Base-by-base conservation (phyloP, 2,797 vertebrate genomes). In the Poecile montanus region DNA sequence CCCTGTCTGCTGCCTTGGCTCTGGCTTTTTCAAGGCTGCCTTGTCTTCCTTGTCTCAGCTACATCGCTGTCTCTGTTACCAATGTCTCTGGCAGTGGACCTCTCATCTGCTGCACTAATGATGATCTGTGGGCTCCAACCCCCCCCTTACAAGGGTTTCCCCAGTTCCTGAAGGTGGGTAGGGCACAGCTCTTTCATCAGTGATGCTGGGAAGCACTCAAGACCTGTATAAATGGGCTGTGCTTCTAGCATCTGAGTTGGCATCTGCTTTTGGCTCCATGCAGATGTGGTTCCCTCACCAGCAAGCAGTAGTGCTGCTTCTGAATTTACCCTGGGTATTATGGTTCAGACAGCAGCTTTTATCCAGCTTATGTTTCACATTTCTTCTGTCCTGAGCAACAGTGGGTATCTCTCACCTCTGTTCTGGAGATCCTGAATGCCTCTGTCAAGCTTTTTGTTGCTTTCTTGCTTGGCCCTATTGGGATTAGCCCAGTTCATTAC, bases 1-100 rank as follows among this genome's bases (percentile, higher is more conserved):
- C 67, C 63, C 73, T 86, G 88, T 94, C 89, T 95, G 45, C 85
- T 93, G 83, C 90, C 40, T 75, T 75, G 42, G 16, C 79, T 90
- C 32, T 0, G 0, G 29, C 45, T 86, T 90, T 90, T 66, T 58
- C 6, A 38, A 81, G 47, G n/a, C 45, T 94, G 25, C 14, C 50
- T 16, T 91, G 36, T 91, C 32, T 92, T 82, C n/a, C 53, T 80
- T 93, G 76, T 11, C 29, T 8, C 1, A 3, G 45, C 68, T 90
- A 16, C n/a, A 70, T 90, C 66, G 21, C 58, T 81, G 11, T 72
- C 27, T 80, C 66, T 44, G 15, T 73, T 88, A 44, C 57, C 58
- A 45, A 10, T 78, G 30, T 73, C 7, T 42, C 32, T 86, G 44
- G 44, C 48, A 86, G 29, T 45, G 82, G 56, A 85, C 17, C 8